Evolutionary conservation across 2,113 vertebrate species (phyloP).

Genomic region (Mellivora capensis): DNA sequence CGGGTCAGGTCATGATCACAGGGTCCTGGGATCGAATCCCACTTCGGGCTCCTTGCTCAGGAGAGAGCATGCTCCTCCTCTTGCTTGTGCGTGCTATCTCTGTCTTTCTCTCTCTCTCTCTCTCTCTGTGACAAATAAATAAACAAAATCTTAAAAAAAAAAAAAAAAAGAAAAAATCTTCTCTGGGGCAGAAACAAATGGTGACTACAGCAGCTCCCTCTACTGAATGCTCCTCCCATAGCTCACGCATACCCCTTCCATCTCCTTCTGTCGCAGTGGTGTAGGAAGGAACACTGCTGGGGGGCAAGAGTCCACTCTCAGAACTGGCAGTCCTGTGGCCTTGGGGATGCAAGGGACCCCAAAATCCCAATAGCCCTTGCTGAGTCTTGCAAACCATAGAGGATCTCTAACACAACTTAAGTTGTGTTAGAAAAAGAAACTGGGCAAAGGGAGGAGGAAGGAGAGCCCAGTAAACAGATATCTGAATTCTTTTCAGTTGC

Average conservation of each 20-base stretch:
- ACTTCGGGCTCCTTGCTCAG: no score
- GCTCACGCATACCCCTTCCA: neutral
- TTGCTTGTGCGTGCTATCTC: no score
- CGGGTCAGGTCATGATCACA: neutral
- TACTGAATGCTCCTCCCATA: neutral
- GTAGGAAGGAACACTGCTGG: neutral
- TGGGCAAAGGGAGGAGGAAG: neutral
- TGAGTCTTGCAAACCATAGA: neutral
- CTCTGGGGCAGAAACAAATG: neutral
- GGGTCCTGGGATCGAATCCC: no score
- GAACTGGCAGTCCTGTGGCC: neutral
- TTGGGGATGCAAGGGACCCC: neutral
- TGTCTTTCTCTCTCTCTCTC: no score
- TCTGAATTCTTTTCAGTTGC: neutral
- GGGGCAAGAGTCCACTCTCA: neutral
- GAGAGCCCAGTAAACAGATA: neutral
- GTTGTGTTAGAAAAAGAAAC: neutral
- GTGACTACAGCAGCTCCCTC: accelerated
- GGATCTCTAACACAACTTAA: neutral
- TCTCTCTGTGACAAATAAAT: no score
- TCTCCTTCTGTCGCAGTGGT: neutral
- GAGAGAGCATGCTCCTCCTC: no score
- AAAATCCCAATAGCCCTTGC: neutral
- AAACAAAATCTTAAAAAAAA: neutral
- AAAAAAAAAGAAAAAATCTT: neutral